Evolutionary conservation across 2,888 invertebrate species (phyloP).

Genomic region (Microdon myrmicae): DNA sequence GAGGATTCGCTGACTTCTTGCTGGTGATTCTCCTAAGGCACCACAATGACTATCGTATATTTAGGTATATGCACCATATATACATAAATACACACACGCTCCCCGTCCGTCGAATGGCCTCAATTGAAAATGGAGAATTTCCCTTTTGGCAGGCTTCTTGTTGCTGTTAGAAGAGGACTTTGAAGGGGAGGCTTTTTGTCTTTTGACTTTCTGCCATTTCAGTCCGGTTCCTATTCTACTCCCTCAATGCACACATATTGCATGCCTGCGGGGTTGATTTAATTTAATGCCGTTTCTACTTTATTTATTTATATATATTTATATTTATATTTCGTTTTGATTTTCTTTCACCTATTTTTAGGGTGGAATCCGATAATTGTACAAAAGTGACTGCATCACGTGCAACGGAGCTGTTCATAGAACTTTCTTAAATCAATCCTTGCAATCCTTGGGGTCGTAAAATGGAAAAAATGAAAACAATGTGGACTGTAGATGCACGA

Average conservation of each 20-base stretch:
- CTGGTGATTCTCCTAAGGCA: slow-evolving; percentile 26
- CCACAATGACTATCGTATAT: no score
- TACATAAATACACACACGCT: slow-evolving; percentile 10
- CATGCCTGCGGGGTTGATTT: slow-evolving; percentile 28
- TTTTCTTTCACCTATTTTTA: slow-evolving; percentile 2
- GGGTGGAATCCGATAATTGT: slow-evolving; percentile 16
- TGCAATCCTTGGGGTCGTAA: no score
- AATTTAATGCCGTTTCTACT: slow-evolving; percentile 28
- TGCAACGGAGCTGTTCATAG: slow-evolving; percentile 17
- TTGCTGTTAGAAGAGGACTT: no score
- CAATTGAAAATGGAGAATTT: slow-evolving; percentile 41
- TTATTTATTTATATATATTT: slow-evolving; percentile 39
- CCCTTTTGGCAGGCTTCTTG: no score
- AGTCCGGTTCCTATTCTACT: neutral
- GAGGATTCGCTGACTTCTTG: slow-evolving; percentile 12
- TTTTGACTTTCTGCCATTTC: slow-evolving; percentile 3
- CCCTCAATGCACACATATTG: slow-evolving; percentile 12
- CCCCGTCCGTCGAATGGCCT: slow-evolving; percentile 38
- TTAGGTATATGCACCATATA: neutral
- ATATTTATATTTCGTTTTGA: slow-evolving; percentile 2
- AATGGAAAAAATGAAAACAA: no score
- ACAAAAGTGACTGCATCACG: slow-evolving; percentile 20
- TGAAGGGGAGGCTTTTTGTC: slow-evolving; percentile 28
- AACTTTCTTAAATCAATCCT: neutral
- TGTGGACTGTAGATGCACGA: no score